These are phyloP conservation scores for Ashinkailepas kermadecensis DNA, from an alignment of 2,888 invertebrate species.

Conservation along the genomic window DNA sequence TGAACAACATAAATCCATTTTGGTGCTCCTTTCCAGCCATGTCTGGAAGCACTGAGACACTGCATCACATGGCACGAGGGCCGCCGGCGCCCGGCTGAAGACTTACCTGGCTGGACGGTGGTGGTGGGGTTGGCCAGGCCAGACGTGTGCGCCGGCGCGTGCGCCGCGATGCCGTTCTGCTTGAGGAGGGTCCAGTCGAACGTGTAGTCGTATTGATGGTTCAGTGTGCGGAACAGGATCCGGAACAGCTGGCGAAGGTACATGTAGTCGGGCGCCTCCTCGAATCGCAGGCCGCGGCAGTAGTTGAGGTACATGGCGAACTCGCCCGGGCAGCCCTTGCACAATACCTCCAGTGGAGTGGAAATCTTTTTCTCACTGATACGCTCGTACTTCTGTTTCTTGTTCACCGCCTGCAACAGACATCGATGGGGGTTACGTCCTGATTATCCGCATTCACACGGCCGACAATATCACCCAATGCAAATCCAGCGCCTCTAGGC, in stretches of 20 bases:
- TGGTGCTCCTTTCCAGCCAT: no score
- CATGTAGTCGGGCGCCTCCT: constrained; percentile 99
- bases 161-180: constrained; percentile 56
- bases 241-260: constrained; percentile 97
- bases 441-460: no score
- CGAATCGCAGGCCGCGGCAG: constrained; percentile 94
- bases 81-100: not conserved
- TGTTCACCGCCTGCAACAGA: constrained; percentile 71
- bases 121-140: constrained; percentile 15
- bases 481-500: no score
- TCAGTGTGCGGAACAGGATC: constrained; percentile 97
- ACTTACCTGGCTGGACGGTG: constrained; percentile 7
- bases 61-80: no score
- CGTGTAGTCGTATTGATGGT: constrained; percentile 97
- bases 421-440: not conserved
- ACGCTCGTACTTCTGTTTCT: constrained; percentile 98
- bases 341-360: constrained; percentile 93
- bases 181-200: constrained; percentile 99
- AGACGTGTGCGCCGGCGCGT: not conserved
- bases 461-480: no score
- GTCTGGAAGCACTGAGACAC: no score
- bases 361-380: constrained; percentile 99
- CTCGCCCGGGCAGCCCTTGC: constrained; percentile 99
- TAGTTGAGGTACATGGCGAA: constrained; percentile 99
- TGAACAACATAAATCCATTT: no score